Evolutionary conservation across 2,888 invertebrate genomes (phyloP).

Genomic region (Sesamia inferens): DNA sequence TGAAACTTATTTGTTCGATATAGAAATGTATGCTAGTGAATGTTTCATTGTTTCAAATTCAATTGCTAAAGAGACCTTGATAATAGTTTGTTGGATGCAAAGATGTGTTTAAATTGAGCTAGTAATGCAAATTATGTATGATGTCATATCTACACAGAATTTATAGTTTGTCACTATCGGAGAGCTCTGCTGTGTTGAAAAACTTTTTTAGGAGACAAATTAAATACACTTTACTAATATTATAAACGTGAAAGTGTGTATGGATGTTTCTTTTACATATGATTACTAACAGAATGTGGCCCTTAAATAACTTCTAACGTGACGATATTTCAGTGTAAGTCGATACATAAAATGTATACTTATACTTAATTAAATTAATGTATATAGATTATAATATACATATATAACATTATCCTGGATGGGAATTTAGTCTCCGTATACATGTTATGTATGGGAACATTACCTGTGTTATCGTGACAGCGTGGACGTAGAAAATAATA

Average conservation of each 20-base stretch:
- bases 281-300: neutral
- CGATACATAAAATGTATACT: neutral
- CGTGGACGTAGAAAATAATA: neutral
- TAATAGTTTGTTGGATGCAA: slow-evolving; percentile 11
- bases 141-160: neutral
- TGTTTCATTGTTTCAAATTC: neutral
- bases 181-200: neutral
- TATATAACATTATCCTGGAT: neutral
- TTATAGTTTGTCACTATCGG: neutral
- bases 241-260: too few relatives aligned
- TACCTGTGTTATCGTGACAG: neutral
- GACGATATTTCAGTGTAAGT: neutral
- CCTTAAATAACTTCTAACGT: neutral
- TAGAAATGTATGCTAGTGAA: neutral
- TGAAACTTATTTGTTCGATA: neutral
- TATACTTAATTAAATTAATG: too few relatives aligned
- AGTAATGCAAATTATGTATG: neutral
- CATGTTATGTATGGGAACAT: neutral
- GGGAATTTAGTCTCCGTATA: neutral
- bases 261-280: neutral
- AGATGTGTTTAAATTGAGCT: neutral
- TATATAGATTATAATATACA: too few relatives aligned
- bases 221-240: too few relatives aligned
- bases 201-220: neutral
- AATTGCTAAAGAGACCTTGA: neutral